Evolutionary conservation across 2,797 vertebrate genomes (phyloP).

Genomic region (Nothura maculosa): DNA sequence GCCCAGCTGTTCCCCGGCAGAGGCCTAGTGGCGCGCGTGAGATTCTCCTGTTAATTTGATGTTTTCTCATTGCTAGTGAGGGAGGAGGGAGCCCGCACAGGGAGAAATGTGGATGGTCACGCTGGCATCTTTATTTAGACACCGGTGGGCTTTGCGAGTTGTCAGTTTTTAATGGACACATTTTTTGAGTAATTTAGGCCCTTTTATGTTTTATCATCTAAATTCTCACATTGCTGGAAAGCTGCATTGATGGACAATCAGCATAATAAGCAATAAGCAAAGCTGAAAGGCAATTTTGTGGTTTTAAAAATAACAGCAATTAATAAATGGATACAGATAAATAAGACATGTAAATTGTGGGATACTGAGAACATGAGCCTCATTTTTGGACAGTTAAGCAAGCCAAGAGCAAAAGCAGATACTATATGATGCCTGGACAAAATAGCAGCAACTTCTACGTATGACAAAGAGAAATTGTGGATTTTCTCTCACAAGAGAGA

Average conservation of each 20-base stretch:
- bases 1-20: conserved; percentile 45
- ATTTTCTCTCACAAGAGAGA: too few species aligned
- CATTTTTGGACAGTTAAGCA: background rate
- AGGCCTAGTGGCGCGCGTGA: background rate
- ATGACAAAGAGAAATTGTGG: background rate
- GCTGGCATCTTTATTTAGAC: background rate
- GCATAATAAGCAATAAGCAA: background rate
- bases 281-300: background rate
- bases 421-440: background rate
- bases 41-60: conserved; percentile 8
- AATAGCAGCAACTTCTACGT: background rate
- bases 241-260: background rate
- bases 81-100: background rate
- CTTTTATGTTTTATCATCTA: background rate
- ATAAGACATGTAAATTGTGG: background rate
- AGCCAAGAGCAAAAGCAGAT: background rate
- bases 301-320: background rate
- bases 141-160: background rate
- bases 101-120: background rate
- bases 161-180: background rate
- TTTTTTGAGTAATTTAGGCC: background rate
- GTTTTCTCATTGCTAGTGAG: background rate
- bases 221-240: background rate
- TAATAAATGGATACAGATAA: background rate
- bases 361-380: background rate